Conservation (phyloP, 1,140 invertebrate species). For the Whitmania pigra region DNA sequence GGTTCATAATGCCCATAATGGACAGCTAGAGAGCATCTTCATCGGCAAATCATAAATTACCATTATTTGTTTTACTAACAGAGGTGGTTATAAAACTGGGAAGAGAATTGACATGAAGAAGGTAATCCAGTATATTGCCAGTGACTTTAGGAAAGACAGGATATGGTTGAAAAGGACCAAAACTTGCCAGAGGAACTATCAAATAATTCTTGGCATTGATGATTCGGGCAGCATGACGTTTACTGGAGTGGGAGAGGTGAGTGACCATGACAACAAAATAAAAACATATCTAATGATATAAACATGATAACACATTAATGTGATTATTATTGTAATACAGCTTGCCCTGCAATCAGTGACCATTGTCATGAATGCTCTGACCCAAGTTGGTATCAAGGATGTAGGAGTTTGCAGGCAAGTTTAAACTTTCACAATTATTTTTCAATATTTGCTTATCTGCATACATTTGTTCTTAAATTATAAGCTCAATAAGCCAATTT, state of each 20-base stretch:
- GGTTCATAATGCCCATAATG: no score
- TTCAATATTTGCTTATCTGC: no score
- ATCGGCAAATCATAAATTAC: no score
- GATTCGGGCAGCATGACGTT: constrained; percentile 67
- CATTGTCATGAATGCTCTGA: constrained; percentile 77
- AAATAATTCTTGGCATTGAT: constrained; percentile 83
- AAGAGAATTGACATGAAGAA: constrained; percentile 95
- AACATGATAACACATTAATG: neutral
- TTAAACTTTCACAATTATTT: no score
- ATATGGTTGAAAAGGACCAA: constrained; percentile 94
- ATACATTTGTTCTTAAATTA: no score
- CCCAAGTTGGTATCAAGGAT: constrained; percentile 81
- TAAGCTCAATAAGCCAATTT: no score
- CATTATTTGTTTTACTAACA: constrained; percentile 23
- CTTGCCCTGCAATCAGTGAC: constrained; percentile 87
- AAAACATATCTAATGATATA: no score
- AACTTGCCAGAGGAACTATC: constrained; percentile 87
- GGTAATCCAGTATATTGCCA: constrained; percentile 91
- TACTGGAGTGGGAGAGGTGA: constrained; percentile 43
- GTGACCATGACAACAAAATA: neutral
- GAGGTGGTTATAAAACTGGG: constrained; percentile 89
- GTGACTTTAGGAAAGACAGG: constrained; percentile 94
- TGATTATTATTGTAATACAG: constrained; percentile 34
- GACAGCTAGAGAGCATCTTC: no score
- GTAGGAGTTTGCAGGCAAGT: constrained; percentile 73